Evolutionary conservation across 1,140 invertebrate species (phyloP).

Genomic region (Leptinotarsa defecta): DNA sequence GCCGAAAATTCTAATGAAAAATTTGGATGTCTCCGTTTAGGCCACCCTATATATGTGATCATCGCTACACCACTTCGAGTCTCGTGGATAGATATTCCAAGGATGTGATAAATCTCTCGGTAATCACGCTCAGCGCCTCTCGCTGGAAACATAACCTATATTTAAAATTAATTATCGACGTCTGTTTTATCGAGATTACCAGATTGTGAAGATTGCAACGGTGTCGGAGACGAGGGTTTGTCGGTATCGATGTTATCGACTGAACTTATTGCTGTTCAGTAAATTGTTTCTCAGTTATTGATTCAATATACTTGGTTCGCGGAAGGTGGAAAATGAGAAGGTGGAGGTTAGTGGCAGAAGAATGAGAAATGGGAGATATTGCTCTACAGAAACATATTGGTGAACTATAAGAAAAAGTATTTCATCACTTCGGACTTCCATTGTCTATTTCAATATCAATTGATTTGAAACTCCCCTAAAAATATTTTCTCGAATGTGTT

Average conservation of each 20-base stretch:
- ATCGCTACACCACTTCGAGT: not conserved
- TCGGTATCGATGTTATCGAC: not conserved
- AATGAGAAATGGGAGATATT: too few relatives aligned
- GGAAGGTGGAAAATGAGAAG: too few relatives aligned
- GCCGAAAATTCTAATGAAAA: too few relatives aligned
- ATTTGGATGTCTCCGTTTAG: too few relatives aligned
- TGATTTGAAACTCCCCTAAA: too few relatives aligned
- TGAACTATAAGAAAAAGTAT: too few relatives aligned
- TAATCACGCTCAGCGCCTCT: slow-evolving; percentile 4
- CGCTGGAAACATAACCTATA: slow-evolving; percentile 8
- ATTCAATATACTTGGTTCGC: not conserved
- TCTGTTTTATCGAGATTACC: not conserved
- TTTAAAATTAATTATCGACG: slow-evolving; percentile 9
- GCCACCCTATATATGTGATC: too few relatives aligned
- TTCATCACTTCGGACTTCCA: too few relatives aligned
- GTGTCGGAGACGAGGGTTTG: not conserved
- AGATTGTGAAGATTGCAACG: not conserved
- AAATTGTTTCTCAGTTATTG: not conserved
- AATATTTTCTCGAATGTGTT: too few relatives aligned
- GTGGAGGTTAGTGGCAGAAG: too few relatives aligned
- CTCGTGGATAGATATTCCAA: not conserved
- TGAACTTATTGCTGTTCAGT: not conserved
- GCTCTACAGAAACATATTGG: too few relatives aligned
- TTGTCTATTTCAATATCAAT: too few relatives aligned
- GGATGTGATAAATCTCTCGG: not conserved